Evolutionary conservation across 2,797 vertebrate genomes (phyloP), one percentile per base, ranked within the genome.

Genomic region (Gymnothorax javanicus): DNA sequence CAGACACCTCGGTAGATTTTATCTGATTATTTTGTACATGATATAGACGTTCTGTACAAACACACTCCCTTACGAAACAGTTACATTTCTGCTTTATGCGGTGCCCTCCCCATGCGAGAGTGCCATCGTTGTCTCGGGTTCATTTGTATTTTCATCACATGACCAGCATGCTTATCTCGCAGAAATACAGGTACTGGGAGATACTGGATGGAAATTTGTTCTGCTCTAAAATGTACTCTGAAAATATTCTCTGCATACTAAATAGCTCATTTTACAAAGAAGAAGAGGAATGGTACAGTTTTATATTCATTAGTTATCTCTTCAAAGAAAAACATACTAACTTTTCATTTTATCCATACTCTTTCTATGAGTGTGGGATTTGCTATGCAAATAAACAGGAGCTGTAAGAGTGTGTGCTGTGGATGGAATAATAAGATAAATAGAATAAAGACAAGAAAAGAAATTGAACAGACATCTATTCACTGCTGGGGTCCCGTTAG

Each of bases 21-120:
- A 79, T 90, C 87, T 89, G 86, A 86, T 27, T 8, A 57, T 86
- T 6, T 87, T 89, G 91, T 86, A 93, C 91, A 89, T 56, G 83
- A 89, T 87, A 83, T 85, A 83, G 91, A 89, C 84, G 86, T 91
- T 93, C 90, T 91, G 92, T 90, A 87, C 86, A 89, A 90, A 89
- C 86, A 88, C 11, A 50, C 62, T 69, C 54, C 13, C 69, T 87
- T 79, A 64, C 87, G 54, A 12, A 11, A 59, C 59, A 43, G 20
- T 58, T 20, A 0, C 11, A 33, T 0, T 64, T 67, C 43, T 52
- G 2, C 15, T 6, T 7, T n/a, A 9, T 8, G 15, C 59, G 4
- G 33, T 58, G 71, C 56, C 17, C 54, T 25, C 27, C 27, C n/a
- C 23, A 7, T 25, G n/a, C 5, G 8, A 25, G 27, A 73, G 27